Base-by-base conservation (phyloP, 1,140 invertebrate genomes). In the Drosophila asahinai region DNA sequence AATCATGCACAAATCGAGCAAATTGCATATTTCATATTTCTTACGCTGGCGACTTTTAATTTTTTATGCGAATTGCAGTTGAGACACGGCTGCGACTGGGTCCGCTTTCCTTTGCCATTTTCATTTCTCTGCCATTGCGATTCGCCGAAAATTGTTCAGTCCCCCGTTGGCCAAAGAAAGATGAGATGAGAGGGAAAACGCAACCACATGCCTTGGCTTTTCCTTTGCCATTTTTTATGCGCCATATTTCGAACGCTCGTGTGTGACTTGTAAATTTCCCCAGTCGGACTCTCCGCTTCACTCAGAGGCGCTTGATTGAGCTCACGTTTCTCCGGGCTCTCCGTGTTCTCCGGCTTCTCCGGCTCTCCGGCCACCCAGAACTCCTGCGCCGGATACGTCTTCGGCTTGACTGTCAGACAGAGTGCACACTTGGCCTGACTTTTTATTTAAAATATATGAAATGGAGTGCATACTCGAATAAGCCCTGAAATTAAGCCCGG, bases 241-340 rank as follows among this genome's bases (percentile, higher is more conserved):
- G 48, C 59, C 63, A 76, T 76, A 76, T 65, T 63, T 70, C 42
- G 63, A 74, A 48, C 57, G 68, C 47, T 66, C 61, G 79, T 86
- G 76, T 83, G 77, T 86, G 77, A 70, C 83, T 86, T 86, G 83
- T 86, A 87, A 86, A 86, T 86, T 86, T 86, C 83, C 83, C 83
- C 77, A 66, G 83, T 87, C 86, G 83, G 61, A 83, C 70, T 65
- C 48, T 63, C 54, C 42, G 73, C 74, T 22, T 38, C 61, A 40
- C 61, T 65, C 74, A 86, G 83, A 67, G 80, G 67, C 83, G 83
- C 83, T 87, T 86, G 83, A 86, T 86, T 86, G 83, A 86, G 83
- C 83, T 78, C 83, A 86, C 83, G 83, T 87, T 83, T 80, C 73
- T 59, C 72, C 67, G 71, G 22, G 42, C 52, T 67, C 54, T 55